These are phyloP conservation scores for Pachypsylla venusta DNA, from an alignment of 1,140 invertebrate genomes.

Conservation along the genomic window DNA sequence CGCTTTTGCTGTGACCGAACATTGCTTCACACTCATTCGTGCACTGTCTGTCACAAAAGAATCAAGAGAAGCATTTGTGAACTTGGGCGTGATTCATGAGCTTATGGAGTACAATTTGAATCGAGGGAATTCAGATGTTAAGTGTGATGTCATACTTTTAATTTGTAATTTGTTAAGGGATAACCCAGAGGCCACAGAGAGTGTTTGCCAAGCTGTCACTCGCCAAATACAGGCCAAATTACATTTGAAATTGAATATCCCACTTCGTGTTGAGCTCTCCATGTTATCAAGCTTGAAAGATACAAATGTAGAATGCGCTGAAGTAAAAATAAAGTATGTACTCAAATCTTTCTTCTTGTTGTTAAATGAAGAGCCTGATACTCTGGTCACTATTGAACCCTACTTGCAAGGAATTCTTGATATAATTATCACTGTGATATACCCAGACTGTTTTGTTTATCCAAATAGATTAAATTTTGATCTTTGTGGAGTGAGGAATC, in stretches of 20 bases:
- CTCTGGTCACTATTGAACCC: not conserved
- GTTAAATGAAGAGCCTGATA: not conserved
- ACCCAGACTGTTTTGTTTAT: not conserved
- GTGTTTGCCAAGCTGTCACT: slow-evolving; percentile 46
- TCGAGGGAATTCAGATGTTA: slow-evolving; percentile 53
- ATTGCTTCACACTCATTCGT: slow-evolving; percentile 79
- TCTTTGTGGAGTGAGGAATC: not conserved
- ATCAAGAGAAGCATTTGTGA: slow-evolving; percentile 62
- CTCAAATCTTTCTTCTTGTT: not conserved
- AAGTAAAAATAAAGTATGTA: not conserved
- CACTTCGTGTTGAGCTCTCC: not conserved
- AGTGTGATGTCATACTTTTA: slow-evolving; percentile 72
- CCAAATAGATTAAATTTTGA: not conserved
- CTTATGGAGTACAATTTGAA: slow-evolving; percentile 80
- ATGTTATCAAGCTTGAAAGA: not conserved
- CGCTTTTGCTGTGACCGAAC: slow-evolving; percentile 72
- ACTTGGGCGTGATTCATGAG: slow-evolving; percentile 76
- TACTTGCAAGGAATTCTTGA: not conserved
- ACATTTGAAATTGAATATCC: not conserved
- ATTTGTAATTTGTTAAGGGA: slow-evolving; percentile 82
- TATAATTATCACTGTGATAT: not conserved
- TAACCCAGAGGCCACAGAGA: slow-evolving; percentile 71
- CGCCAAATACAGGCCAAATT: not conserved
- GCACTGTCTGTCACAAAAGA: slow-evolving; percentile 74
- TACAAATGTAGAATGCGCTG: not conserved